These are phyloP conservation scores for Cephus pygmeus DNA, from an alignment of 2,888 invertebrate genomes.

Conservation along the genomic window DNA sequence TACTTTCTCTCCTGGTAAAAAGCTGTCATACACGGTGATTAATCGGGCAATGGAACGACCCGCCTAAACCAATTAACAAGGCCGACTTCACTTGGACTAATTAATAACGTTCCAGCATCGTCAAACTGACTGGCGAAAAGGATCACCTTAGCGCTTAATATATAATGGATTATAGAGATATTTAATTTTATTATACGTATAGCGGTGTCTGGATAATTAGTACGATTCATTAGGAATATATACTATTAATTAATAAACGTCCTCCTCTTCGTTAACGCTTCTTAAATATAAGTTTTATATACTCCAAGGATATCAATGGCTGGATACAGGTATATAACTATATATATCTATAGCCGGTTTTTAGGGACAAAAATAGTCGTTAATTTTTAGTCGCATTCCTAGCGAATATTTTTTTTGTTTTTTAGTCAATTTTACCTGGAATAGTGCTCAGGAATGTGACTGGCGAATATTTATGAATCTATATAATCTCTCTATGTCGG, in stretches of 20 bases:
- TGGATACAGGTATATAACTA: conserved; percentile 5
- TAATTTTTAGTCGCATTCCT: not conserved
- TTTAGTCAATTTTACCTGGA: not conserved
- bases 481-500: no score
- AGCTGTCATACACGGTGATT: conserved; percentile 17
- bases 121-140: conserved; percentile 18
- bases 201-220: not conserved
- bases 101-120: conserved; percentile 28
- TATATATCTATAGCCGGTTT: not conserved
- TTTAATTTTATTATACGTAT: not conserved
- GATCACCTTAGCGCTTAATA: not conserved
- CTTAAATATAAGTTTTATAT: conserved; percentile 11
- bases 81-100: conserved; percentile 26
- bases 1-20: conserved; percentile 47
- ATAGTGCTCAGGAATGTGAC: not conserved
- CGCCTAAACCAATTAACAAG: conserved; percentile 29
- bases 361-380: not conserved
- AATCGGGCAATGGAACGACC: not conserved
- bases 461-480: not conserved
- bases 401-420: not conserved
- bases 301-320: conserved; percentile 27
- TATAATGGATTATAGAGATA: not conserved
- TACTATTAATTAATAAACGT: not conserved
- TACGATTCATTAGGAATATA: not conserved
- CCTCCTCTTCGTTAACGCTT: not conserved